A percentile compares a stretch with the other conserved stretches of the same genome.
Conservation (phyloP, 1,140 invertebrate species). For the Calliphora vicina region DNA sequence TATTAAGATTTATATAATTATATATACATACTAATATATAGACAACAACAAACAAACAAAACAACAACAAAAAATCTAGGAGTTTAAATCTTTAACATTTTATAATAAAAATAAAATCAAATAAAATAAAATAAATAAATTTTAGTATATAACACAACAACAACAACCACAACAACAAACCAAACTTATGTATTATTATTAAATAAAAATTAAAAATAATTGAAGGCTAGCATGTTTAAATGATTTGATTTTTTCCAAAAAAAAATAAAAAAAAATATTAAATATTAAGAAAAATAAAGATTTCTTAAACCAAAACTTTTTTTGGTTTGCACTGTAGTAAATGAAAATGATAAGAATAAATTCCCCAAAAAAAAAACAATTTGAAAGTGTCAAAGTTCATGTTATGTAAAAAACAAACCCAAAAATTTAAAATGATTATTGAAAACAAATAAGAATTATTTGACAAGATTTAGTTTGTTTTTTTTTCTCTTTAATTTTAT, state of each 20-base stretch:
- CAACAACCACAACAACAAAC: neutral
- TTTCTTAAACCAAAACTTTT: neutral
- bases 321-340: neutral
- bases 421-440: neutral
- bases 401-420: neutral
- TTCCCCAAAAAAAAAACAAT: neutral
- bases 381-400: neutral
- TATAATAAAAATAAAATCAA: conserved; percentile 10
- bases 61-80: neutral
- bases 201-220: no score
- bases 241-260: neutral
- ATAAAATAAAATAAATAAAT: neutral
- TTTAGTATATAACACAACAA: neutral
- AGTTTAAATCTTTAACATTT: conserved; percentile 9
- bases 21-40: conserved; percentile 13
- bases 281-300: no score
- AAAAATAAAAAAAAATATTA: no score
- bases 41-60: neutral
- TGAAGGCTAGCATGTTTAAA: neutral
- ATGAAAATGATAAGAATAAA: neutral
- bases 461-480: no score
- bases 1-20: conserved; percentile 29
- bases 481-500: no score
- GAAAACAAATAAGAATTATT: no score
- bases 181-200: neutral